phyloP scores from a whole-genome alignment of 2,888 invertebrate genomes.

The Melieria picta region DNA sequence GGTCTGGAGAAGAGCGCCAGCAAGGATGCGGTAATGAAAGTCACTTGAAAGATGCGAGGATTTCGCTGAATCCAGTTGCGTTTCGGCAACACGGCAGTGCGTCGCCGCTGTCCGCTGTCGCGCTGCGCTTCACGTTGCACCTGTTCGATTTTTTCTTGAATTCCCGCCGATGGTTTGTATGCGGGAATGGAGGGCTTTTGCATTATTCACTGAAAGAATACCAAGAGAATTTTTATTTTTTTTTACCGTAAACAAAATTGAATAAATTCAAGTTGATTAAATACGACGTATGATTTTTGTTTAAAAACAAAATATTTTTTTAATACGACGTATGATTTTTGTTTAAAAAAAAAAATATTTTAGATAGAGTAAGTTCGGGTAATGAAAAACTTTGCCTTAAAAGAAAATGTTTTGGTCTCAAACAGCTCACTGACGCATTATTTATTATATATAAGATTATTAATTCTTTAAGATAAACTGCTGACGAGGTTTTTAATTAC shows the following conservation, averaged over 20 bases:
- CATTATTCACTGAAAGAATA: slow-evolving; percentile 51
- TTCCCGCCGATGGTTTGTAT: slow-evolving; percentile 55
- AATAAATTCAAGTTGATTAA: too few relatives aligned
- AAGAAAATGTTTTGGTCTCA: too few relatives aligned
- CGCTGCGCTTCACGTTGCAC: slow-evolving; percentile 43
- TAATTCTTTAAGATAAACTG: too few relatives aligned
- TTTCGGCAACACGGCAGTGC: slow-evolving; percentile 65
- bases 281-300: too few relatives aligned
- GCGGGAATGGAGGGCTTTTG: slow-evolving; percentile 47
- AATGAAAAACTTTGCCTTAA: too few relatives aligned
- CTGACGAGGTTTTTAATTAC: too few relatives aligned
- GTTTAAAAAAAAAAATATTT: not conserved
- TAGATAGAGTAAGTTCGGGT: not conserved
- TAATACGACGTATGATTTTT: too few relatives aligned
- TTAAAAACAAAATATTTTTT: too few relatives aligned
- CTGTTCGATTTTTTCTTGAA: slow-evolving; percentile 43
- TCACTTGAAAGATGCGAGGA: slow-evolving; percentile 71
- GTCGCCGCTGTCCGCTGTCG: slow-evolving; percentile 51
- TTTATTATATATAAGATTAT: too few relatives aligned
- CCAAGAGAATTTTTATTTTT: not conserved
- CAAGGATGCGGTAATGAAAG: slow-evolving; percentile 68
- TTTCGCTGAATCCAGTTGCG: slow-evolving; percentile 72
- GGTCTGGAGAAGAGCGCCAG: slow-evolving; percentile 76
- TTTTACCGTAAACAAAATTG: too few relatives aligned
- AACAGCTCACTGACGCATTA: too few relatives aligned